Percentiles rank a stretch among this genome's conserved stretches.
These are phyloP conservation scores for Oppia nitens DNA, from an alignment of 1,140 invertebrate species.

Conservation along the genomic window DNA sequence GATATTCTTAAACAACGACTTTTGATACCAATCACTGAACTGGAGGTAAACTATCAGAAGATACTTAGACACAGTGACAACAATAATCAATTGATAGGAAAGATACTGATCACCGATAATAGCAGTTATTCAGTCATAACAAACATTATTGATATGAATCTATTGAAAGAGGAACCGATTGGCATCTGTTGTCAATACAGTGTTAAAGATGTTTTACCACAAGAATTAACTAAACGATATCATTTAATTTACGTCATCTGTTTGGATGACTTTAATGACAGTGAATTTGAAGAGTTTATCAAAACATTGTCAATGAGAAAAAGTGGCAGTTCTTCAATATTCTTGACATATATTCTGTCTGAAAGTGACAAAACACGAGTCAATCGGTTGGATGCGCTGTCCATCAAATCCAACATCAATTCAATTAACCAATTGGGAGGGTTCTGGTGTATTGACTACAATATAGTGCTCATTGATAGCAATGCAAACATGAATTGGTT, in stretches of 20 bases:
- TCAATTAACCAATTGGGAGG: not conserved
- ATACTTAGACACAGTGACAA: not conserved
- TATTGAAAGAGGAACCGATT: not conserved
- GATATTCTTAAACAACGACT: not conserved
- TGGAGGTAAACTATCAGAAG: not conserved
- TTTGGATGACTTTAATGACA: not conserved
- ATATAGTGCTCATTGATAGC: not conserved
- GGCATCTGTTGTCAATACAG: not conserved
- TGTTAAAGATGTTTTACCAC: not conserved
- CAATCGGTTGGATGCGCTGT: not conserved
- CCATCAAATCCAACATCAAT: not conserved
- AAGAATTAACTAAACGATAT: not conserved
- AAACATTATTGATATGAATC: not conserved
- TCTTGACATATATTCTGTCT: not conserved
- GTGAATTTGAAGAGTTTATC: not conserved
- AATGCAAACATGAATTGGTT: not conserved
- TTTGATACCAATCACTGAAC: not conserved
- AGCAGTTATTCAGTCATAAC: not conserved
- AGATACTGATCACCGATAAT: not conserved
- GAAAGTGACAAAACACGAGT: not conserved
- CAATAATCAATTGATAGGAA: not conserved
- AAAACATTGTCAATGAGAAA: not conserved
- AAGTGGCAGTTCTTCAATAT: not conserved
- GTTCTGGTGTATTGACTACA: not conserved
- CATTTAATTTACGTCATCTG: not conserved